These are phyloP conservation scores for Platynereis dumerilii DNA, from an alignment of 2,888 invertebrate genomes.

Conservation along the genomic window DNA sequence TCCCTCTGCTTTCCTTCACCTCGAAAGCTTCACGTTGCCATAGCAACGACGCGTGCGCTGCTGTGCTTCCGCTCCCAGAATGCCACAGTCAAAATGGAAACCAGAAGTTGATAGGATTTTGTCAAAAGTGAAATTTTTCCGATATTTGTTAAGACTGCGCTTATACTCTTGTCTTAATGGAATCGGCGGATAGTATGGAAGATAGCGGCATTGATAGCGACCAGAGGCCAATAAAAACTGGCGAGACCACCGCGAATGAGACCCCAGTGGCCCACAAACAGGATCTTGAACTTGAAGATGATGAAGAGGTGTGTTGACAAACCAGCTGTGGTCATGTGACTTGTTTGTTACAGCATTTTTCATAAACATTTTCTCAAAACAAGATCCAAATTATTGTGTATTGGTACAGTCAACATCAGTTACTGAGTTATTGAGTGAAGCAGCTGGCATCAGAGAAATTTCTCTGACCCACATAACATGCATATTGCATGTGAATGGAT, in stretches of 20 bases:
- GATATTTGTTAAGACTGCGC: not conserved
- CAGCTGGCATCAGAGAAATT: too few relatives aligned
- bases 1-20: not conserved
- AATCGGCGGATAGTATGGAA: constrained; percentile 48
- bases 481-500: too few relatives aligned
- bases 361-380: too few relatives aligned
- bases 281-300: too few relatives aligned
- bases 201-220: constrained; percentile 60
- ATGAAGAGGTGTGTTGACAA: too few relatives aligned
- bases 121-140: not conserved
- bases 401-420: too few relatives aligned
- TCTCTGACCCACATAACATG: too few relatives aligned
- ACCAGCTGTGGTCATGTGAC: too few relatives aligned
- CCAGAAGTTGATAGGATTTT: not conserved
- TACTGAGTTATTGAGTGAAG: too few relatives aligned
- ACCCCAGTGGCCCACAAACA: constrained; percentile 6
- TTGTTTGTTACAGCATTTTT: too few relatives aligned
- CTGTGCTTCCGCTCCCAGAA: constrained; percentile 2
- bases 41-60: constrained; percentile 1
- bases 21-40: not conserved
- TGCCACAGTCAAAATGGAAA: not conserved
- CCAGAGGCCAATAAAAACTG: constrained; percentile 41
- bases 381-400: too few relatives aligned
- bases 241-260: not conserved
- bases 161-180: constrained; percentile 1